Evolutionary conservation across 2,888 invertebrate species (phyloP).

Genomic region (Ormyrus nitidulus): DNA sequence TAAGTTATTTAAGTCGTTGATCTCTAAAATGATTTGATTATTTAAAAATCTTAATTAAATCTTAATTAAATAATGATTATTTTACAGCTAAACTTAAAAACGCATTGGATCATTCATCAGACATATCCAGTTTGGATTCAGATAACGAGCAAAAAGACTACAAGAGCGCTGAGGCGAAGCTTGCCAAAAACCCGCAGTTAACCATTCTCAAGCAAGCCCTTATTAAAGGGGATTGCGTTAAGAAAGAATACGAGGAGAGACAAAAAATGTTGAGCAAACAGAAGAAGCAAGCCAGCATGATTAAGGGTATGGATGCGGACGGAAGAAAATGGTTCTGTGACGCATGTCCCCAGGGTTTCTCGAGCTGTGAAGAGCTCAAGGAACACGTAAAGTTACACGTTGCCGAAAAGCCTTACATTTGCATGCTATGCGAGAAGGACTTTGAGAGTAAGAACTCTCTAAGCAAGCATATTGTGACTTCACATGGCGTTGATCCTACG

Average conservation of each 20-base stretch:
- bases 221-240: constrained; percentile 68
- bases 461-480: constrained; percentile 77
- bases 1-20: constrained; percentile 31
- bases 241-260: constrained; percentile 68
- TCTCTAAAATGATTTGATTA: background rate
- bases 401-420: constrained; percentile 74
- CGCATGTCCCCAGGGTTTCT: constrained; percentile 68
- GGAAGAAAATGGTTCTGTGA: constrained; percentile 71
- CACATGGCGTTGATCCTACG: constrained; percentile 77
- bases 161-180: constrained; percentile 75
- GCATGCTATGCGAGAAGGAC: constrained; percentile 77
- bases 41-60: background rate
- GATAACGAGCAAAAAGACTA: constrained; percentile 71
- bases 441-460: constrained; percentile 75
- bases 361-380: constrained; percentile 66
- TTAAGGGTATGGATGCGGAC: constrained; percentile 61
- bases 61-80: background rate
- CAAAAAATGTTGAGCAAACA: constrained; percentile 70
- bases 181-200: constrained; percentile 73
- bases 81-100: constrained; percentile 52
- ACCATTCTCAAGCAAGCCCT: constrained; percentile 73
- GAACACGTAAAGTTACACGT: constrained; percentile 70
- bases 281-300: constrained; percentile 68
- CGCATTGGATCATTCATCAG: constrained; percentile 63
- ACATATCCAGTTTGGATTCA: constrained; percentile 69